These are phyloP conservation scores for Lasioglossum pauxillum DNA, from an alignment of 2,888 invertebrate genomes.

Conservation along the genomic window DNA sequence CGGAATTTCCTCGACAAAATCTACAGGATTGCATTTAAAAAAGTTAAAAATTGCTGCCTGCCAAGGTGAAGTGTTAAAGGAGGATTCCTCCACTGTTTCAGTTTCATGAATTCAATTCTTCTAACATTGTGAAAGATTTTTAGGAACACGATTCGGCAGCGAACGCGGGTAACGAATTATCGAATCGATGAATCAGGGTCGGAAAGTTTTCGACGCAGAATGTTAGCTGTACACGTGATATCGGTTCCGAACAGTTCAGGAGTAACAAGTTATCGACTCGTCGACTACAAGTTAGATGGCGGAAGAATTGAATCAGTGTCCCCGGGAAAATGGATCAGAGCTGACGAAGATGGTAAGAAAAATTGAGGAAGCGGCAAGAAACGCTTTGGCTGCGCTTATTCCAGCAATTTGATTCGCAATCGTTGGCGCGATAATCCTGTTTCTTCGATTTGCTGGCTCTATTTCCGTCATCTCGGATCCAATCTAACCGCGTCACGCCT, in stretches of 20 bases:
- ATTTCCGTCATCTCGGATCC: conserved; percentile 58
- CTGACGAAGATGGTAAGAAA: conserved; percentile 23
- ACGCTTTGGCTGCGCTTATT: conserved; percentile 24
- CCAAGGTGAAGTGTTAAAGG: no score
- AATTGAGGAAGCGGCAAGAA: conserved; percentile 34
- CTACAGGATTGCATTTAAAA: no score
- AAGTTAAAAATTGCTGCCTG: no score
- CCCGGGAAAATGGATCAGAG: conserved; percentile 15
- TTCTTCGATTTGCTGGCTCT: conserved; percentile 53
- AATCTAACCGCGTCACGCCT: conserved; percentile 41
- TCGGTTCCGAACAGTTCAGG: neutral
- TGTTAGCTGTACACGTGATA: neutral
- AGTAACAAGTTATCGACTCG: conserved; percentile 3
- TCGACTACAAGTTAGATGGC: neutral
- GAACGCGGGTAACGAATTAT: neutral
- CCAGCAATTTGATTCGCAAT: conserved; percentile 55
- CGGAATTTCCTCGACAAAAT: no score
- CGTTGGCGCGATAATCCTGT: conserved; percentile 54
- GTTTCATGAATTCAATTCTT: no score
- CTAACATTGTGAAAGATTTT: no score
- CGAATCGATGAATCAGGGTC: neutral
- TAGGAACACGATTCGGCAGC: no score
- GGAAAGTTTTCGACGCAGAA: neutral
- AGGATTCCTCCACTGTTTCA: no score
- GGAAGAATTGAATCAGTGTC: conserved; percentile 31